These are phyloP conservation scores for Phymastichus coffea DNA, from an alignment of 1,140 invertebrate species.

Conservation along the genomic window DNA sequence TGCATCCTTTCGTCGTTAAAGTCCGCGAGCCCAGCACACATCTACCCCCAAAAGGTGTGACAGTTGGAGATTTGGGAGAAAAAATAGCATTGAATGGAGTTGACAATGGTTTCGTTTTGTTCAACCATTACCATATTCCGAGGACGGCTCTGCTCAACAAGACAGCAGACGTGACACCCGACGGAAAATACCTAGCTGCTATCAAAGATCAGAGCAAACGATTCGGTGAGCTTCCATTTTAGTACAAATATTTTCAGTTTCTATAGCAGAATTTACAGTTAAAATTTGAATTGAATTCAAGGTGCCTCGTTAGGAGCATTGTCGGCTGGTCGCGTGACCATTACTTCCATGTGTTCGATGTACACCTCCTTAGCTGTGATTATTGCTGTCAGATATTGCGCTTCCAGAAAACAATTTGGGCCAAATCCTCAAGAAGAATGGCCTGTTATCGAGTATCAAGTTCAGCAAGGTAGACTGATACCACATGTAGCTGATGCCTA, in stretches of 20 bases:
- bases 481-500: constrained; percentile 84
- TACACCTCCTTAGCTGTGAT: constrained; percentile 72
- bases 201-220: constrained; percentile 76
- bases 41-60: constrained; percentile 68
- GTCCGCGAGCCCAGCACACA: constrained; percentile 77
- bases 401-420: constrained; percentile 87
- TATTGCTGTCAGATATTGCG: constrained; percentile 89
- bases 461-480: constrained; percentile 92
- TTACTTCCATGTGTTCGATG: constrained; percentile 71
- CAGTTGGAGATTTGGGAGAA: constrained; percentile 82
- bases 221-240: constrained; percentile 62
- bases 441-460: constrained; percentile 88
- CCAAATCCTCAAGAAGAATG: constrained; percentile 66
- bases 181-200: constrained; percentile 78
- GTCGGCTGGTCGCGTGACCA: constrained; percentile 77
- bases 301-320: constrained; percentile 81
- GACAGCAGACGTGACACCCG: constrained; percentile 81
- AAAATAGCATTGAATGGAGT: constrained; percentile 86
- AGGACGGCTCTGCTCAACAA: constrained; percentile 81
- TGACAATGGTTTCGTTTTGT: constrained; percentile 89
- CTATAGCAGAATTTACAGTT: not conserved
- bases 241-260: constrained; percentile 20
- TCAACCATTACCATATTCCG: constrained; percentile 83
- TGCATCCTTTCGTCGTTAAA: constrained; percentile 83
- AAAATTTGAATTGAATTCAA: constrained; percentile 28